Conservation (phyloP, 1,140 invertebrate genomes). For the Drosophila setifemur region DNA sequence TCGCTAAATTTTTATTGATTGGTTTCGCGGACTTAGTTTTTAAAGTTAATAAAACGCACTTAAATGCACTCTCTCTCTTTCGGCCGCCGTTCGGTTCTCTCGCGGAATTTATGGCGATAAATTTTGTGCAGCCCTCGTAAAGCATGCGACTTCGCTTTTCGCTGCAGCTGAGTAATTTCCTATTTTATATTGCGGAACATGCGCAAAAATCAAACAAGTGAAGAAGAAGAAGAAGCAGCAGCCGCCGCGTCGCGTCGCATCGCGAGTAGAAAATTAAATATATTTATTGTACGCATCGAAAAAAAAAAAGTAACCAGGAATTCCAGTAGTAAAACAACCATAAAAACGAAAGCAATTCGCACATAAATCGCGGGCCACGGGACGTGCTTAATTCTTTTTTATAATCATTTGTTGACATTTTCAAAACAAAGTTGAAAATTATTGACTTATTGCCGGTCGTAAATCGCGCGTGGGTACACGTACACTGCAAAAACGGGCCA, state of each 20-base stretch:
- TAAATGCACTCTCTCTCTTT: background rate
- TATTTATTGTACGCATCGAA: conserved; percentile 57
- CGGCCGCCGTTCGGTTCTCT: background rate
- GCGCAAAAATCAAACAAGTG: conserved; percentile 57
- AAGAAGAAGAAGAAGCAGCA: conserved; percentile 20
- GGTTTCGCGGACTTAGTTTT: conserved; percentile 18
- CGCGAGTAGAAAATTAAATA: conserved; percentile 67
- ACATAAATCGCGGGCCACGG: conserved; percentile 61
- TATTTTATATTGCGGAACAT: conserved; percentile 67
- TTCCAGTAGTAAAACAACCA: conserved; percentile 4
- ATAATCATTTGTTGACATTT: conserved; percentile 48
- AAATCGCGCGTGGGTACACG: conserved; percentile 28
- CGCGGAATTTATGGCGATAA: conserved; percentile 59
- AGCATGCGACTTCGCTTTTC: conserved; percentile 54
- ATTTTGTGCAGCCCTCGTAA: conserved; percentile 73
- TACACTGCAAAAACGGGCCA: background rate
- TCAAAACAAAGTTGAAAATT: conserved; percentile 48
- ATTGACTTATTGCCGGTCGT: conserved; percentile 64
- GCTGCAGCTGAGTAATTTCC: conserved; percentile 63
- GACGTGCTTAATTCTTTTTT: conserved; percentile 70
- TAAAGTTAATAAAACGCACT: conserved; percentile 37
- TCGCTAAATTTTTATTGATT: conserved; percentile 57
- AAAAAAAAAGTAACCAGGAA: background rate
- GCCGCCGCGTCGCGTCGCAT: conserved; percentile 57
- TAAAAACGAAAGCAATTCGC: conserved; percentile 34